Percentiles rank a stretch among this genome's conserved stretches.
Evolutionary conservation across 2,113 vertebrate species (phyloP).

Genomic region (Acrocephalus arundinaceus): DNA sequence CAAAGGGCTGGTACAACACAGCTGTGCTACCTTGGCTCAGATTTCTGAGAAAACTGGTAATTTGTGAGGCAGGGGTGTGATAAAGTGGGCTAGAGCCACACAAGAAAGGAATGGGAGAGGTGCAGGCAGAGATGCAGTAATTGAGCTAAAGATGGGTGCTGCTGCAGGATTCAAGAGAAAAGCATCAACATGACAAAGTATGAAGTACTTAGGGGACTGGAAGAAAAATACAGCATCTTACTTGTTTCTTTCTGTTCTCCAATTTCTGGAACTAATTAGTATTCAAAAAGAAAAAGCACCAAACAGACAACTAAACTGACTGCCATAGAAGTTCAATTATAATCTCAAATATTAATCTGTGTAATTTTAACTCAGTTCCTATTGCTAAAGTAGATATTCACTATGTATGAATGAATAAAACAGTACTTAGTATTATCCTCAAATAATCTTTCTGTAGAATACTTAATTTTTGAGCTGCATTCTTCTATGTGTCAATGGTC

Average conservation of each 20-base stretch:
- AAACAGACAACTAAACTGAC: not conserved
- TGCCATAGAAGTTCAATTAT: not conserved
- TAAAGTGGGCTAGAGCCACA: not conserved
- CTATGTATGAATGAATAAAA: not conserved
- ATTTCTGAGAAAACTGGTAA: not conserved
- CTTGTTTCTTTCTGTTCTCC: not conserved
- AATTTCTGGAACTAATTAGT: not conserved
- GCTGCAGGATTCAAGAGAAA: not conserved
- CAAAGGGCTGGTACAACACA: not conserved
- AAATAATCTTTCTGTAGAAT: not conserved
- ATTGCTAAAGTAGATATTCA: not conserved
- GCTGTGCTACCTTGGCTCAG: not conserved
- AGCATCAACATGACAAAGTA: not conserved
- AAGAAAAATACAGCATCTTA: not conserved
- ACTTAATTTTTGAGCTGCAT: not conserved
- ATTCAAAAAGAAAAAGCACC: not conserved
- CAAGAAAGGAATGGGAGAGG: not conserved
- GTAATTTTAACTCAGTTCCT: not conserved
- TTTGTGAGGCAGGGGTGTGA: not conserved
- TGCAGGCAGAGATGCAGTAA: not conserved
- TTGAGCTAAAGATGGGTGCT: not conserved
- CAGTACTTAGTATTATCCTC: not conserved
- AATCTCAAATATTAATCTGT: not conserved
- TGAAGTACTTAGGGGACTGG: not conserved
- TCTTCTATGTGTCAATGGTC: not conserved